Base-by-base conservation (phyloP, 2,888 invertebrate species). In the Clepsis dumicolana region DNA sequence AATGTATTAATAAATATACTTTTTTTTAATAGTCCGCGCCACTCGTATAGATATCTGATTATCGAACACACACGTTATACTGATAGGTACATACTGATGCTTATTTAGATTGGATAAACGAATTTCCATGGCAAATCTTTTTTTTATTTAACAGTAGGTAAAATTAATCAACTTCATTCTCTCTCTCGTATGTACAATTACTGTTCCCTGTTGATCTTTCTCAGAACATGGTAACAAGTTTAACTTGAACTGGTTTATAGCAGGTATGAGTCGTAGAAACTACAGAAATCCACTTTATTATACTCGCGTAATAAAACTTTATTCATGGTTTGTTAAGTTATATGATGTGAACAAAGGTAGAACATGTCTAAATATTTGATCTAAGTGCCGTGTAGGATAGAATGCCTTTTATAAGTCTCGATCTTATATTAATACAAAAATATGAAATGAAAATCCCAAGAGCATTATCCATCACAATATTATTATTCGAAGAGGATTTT, bases 181-280 rank as follows among this genome's bases (percentile, higher is more conserved):
- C 16, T 41, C n/a, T 16, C 41, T n/a, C n/a, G n/a, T n/a, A n/a
- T n/a, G 2, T 16, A 41, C n/a, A 44, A 44, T 44, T 16, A 44
- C 18, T 16, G 44, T 44, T 44, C 18, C 14, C 24, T 25, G 24
- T 50, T 50, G 50, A 50, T 25, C 50, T 50, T 50, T 5, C n/a
- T n/a, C 18, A 18, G n/a, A 29, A 54, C 18, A 32, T 57, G 38
- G n/a, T 38, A 57, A 57, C 24, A n/a, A 56, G 21, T 56, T 56
- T 35, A 54, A 12, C n/a, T 25, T 25, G 2, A 24, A 50, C 50
- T 53, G n/a, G 25, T 53, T 25, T 12, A 38, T 3, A 7, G 29
- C 16, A 53, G 32, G 21, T 38, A 57, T 38, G 38, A 59, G 24
- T 25, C 24, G 38, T n/a, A 59, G 59, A 59, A 57, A 59, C 59